Conservation (phyloP, 2,888 invertebrate species). For the Clivina fossor region DNA sequence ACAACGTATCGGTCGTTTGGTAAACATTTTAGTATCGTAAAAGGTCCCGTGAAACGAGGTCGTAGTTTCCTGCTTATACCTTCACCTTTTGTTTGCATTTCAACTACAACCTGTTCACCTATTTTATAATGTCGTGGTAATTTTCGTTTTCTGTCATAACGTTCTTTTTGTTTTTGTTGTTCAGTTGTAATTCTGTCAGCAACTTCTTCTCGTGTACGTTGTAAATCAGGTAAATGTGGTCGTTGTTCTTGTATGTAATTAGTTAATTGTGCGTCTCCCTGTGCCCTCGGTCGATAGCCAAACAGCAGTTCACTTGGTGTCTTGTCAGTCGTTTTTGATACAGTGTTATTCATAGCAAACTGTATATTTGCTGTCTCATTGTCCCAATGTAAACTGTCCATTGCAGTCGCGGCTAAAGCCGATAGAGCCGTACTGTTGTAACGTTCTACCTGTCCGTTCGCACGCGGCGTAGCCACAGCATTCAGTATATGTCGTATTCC, state of each 20-base stretch:
- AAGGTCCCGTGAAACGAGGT: not conserved
- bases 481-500: constrained; percentile 43
- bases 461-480: constrained; percentile 45
- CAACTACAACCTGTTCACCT: not conserved
- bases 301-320: constrained; percentile 41
- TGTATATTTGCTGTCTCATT: constrained; percentile 44
- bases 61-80: not conserved
- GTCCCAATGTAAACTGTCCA: constrained; percentile 47
- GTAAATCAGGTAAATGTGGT: not conserved
- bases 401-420: constrained; percentile 42
- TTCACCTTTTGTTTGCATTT: not conserved
- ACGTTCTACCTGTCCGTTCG: constrained; percentile 48
- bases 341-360: constrained; percentile 44
- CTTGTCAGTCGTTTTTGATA: constrained; percentile 40
- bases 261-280: constrained; percentile 5
- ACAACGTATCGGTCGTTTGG: constrained; percentile 5
- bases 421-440: constrained; percentile 43
- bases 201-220: not conserved
- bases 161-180: not conserved
- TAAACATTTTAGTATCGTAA: not conserved
- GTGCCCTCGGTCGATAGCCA: constrained; percentile 40
- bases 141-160: constrained; percentile 2
- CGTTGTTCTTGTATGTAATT: not conserved
- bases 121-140: not conserved
- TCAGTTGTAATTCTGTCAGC: not conserved